Evolutionary conservation across 2,888 invertebrate species (phyloP).

Genomic region (Mactromeris polynyma): DNA sequence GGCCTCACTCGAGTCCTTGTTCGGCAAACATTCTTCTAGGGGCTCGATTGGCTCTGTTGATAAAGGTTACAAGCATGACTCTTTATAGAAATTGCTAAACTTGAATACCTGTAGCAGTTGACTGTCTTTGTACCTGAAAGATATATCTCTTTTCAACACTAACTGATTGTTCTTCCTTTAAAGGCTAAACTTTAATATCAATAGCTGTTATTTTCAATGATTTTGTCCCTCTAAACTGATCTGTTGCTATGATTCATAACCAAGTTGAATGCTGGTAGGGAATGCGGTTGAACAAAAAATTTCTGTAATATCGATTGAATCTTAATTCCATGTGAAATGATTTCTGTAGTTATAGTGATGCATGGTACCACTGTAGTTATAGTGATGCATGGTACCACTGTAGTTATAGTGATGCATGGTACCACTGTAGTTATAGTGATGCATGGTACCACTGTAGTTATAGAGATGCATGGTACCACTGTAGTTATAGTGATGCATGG

Average conservation of each 20-base stretch:
- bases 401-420: no score
- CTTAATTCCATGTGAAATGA: background rate
- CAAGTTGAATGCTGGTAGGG: background rate
- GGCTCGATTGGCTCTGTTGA: conserved; percentile 57
- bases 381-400: no score
- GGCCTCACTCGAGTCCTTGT: conserved; percentile 56
- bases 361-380: background rate
- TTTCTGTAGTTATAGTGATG: background rate
- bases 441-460: no score
- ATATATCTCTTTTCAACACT: background rate
- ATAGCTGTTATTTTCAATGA: no score
- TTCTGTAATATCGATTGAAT: background rate
- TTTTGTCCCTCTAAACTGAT: background rate
- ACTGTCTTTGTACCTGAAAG: background rate
- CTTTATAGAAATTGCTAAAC: background rate
- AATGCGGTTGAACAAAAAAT: background rate
- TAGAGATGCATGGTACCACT: no score
- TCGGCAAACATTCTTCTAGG: conserved; percentile 55
- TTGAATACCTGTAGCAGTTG: background rate
- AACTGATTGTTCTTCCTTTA: no score
- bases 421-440: no score
- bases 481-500: no score
- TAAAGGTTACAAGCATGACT: conserved; percentile 62
- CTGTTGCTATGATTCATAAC: background rate
- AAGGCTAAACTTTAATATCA: no score